A percentile compares a stretch with the other conserved stretches of the same genome.
Conservation (phyloP, 37 sponge, comb jelly and placozoan species). For the Theonella swinhoei region DNA sequence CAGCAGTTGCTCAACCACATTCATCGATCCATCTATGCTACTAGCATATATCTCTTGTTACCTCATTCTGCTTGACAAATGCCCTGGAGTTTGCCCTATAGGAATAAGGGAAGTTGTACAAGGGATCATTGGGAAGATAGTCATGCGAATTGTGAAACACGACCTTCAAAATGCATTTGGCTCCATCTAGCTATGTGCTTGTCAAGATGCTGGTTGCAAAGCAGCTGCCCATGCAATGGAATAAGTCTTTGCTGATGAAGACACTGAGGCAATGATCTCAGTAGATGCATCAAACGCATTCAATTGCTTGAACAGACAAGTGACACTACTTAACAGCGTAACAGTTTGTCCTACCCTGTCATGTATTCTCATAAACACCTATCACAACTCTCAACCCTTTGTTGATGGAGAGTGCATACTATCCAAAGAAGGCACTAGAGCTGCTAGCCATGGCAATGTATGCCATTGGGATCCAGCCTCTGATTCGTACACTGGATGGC, state of each 20-base stretch:
- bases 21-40: constrained; percentile 32
- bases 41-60: too few species aligned
- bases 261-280: too few species aligned
- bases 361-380: constrained; percentile 39
- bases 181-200: constrained; percentile 30
- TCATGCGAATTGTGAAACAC: neutral
- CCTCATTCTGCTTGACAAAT: too few species aligned
- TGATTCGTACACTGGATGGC: too few species aligned
- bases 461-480: too few species aligned
- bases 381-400: constrained; percentile 30
- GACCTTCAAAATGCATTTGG: constrained; percentile 23
- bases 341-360: constrained; percentile 48
- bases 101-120: constrained; percentile 27
- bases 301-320: too few species aligned
- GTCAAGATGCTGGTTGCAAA: constrained; percentile 39
- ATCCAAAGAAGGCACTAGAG: constrained; percentile 58
- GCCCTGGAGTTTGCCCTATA: constrained; percentile 24
- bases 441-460: too few species aligned
- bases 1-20: constrained; percentile 11
- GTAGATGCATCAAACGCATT: too few species aligned
- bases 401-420: constrained; percentile 33
- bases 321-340: too few species aligned
- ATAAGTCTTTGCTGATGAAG: too few species aligned
- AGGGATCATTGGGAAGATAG: constrained; percentile 26
- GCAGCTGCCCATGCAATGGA: constrained; percentile 38